Evolutionary conservation across 2,888 invertebrate species (phyloP).

Genomic region (Crossocerus cetratus): DNA sequence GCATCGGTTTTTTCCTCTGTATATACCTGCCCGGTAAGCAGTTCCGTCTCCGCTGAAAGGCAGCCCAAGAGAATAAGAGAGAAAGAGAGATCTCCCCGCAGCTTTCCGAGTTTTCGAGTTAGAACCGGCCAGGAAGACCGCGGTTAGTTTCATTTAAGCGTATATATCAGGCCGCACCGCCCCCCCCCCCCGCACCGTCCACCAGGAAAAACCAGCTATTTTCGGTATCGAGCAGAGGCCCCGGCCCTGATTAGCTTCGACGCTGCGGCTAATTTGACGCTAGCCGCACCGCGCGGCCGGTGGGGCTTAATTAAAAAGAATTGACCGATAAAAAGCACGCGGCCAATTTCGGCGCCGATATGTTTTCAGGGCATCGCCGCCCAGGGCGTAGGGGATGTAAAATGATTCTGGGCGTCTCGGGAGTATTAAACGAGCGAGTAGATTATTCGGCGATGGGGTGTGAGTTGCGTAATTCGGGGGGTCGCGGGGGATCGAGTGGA

Average conservation of each 20-base stretch:
- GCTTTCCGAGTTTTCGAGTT: conserved; percentile 1
- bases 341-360: too few species aligned
- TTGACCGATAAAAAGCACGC: too few species aligned
- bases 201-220: too few species aligned
- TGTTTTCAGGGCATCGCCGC: too few species aligned
- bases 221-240: conserved; percentile 46
- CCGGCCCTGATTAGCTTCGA: conserved; percentile 55
- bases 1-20: conserved; percentile 53
- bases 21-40: conserved; percentile 45
- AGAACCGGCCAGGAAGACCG: conserved; percentile 10
- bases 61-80: conserved; percentile 22
- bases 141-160: conserved; percentile 54
- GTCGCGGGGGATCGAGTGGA: too few species aligned
- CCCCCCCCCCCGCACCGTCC: not conserved
- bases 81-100: conserved; percentile 7
- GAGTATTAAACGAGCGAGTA: not conserved
- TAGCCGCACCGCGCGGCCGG: too few species aligned
- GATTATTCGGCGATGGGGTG: too few species aligned
- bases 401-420: not conserved
- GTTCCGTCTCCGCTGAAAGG: conserved; percentile 10
- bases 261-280: conserved; percentile 5
- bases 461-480: too few species aligned
- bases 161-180: conserved; percentile 39
- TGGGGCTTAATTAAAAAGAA: too few species aligned
- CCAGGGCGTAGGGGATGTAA: too few species aligned